These are phyloP conservation scores for Acinonyx jubatus DNA, from an alignment of 2,113 vertebrate genomes.

Conservation along the genomic window DNA sequence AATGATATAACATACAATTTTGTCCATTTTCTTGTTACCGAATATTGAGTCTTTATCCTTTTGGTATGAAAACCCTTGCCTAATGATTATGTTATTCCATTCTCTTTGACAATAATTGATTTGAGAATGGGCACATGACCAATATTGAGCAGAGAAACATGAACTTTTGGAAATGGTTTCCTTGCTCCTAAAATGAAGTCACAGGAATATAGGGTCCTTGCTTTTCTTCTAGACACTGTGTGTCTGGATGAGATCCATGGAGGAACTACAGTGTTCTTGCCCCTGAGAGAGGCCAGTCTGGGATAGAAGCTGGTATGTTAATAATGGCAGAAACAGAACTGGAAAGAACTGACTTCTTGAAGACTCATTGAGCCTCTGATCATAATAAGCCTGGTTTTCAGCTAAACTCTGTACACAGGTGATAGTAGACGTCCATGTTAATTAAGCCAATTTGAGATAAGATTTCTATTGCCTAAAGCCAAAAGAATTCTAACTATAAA, in stretches of 20 bases:
- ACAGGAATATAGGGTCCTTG: neutral
- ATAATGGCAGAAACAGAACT: neutral
- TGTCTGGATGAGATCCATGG: neutral
- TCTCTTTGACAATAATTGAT: neutral
- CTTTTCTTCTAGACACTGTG: neutral
- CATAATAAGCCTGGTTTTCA: neutral
- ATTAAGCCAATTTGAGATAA: neutral
- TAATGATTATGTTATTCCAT: neutral
- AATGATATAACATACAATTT: neutral
- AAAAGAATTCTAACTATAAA: neutral
- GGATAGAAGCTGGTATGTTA: neutral
- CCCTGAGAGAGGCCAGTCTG: neutral
- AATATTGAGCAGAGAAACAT: neutral
- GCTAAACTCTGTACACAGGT: neutral
- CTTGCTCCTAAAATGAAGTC: neutral
- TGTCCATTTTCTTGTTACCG: neutral
- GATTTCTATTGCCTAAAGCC: neutral
- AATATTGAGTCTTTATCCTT: neutral
- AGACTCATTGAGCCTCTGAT: neutral
- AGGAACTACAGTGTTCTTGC: neutral
- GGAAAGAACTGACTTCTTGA: neutral
- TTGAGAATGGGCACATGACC: neutral
- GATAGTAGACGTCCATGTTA: neutral
- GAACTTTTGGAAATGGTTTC: neutral
- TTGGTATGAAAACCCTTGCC: neutral